Evolutionary conservation across 2,113 vertebrate species (phyloP).

Genomic region (Ailuropoda melanoleuca): DNA sequence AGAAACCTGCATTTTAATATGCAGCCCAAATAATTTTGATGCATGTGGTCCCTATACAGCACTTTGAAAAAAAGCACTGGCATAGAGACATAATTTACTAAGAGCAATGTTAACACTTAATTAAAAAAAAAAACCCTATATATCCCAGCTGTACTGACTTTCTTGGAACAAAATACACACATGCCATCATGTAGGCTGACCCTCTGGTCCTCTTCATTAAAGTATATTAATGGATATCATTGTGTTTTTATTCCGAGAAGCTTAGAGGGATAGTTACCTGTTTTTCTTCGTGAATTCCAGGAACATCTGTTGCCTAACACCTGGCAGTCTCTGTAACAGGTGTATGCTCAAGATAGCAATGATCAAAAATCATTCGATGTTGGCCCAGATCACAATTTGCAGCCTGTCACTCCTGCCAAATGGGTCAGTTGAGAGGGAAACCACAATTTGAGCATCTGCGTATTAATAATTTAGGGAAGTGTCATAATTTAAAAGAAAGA

Average conservation of each 20-base stretch:
- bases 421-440: constrained; percentile 60
- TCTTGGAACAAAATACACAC: neutral
- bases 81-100: neutral
- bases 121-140: neutral
- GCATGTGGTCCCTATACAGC: neutral
- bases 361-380: constrained; percentile 38
- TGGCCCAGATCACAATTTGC: constrained; percentile 53
- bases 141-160: neutral
- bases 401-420: constrained; percentile 50
- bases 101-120: constrained; percentile 16
- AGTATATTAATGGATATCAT: neutral
- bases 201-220: neutral
- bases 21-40: neutral
- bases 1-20: constrained; percentile 19
- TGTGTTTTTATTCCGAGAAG: constrained; percentile 7
- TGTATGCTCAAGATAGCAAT: constrained; percentile 43
- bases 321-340: constrained; percentile 36
- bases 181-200: neutral
- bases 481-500: neutral
- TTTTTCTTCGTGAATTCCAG: constrained; percentile 48
- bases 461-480: constrained; percentile 55
- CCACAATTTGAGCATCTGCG: constrained; percentile 40
- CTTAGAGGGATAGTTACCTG: neutral
- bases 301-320: constrained; percentile 64
- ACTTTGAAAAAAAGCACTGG: neutral